These are phyloP conservation scores for Notamacropus eugenii DNA, from an alignment of 2,797 vertebrate species.

Conservation along the genomic window DNA sequence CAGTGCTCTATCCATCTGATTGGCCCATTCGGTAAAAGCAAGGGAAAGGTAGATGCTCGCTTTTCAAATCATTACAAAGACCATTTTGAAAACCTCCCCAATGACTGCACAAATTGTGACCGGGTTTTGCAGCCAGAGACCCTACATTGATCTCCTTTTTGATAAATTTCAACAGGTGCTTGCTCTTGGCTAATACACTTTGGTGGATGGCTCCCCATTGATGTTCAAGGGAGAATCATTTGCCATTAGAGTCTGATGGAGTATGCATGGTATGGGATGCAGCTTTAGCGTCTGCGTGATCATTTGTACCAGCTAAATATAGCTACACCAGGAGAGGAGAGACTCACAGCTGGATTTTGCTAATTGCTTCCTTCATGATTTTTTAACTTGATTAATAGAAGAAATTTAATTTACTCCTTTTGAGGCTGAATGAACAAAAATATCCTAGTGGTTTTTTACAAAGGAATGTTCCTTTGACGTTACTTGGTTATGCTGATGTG, in stretches of 20 bases:
- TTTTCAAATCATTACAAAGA: neutral
- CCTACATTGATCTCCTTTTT: neutral
- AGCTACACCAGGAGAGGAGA: neutral
- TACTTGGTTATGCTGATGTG: neutral
- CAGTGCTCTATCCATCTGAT: neutral
- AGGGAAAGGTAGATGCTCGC: neutral
- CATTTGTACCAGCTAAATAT: neutral
- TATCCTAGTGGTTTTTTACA: neutral
- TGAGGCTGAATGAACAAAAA: neutral
- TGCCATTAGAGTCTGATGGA: neutral
- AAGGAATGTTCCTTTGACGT: conserved; percentile 3
- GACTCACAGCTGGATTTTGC: accelerated
- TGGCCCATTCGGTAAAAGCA: neutral
- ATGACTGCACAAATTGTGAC: neutral
- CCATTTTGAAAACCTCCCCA: accelerated
- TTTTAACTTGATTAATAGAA: neutral
- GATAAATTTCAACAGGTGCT: neutral
- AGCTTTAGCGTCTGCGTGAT: neutral
- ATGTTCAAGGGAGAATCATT: neutral
- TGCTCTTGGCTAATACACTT: neutral
- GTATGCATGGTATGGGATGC: neutral
- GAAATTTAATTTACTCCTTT: neutral
- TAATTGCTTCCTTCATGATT: neutral
- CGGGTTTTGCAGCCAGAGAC: neutral
- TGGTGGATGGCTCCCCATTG: neutral